Conservation (phyloP, 2,113 vertebrate genomes). For the Mustela nigripes region DNA sequence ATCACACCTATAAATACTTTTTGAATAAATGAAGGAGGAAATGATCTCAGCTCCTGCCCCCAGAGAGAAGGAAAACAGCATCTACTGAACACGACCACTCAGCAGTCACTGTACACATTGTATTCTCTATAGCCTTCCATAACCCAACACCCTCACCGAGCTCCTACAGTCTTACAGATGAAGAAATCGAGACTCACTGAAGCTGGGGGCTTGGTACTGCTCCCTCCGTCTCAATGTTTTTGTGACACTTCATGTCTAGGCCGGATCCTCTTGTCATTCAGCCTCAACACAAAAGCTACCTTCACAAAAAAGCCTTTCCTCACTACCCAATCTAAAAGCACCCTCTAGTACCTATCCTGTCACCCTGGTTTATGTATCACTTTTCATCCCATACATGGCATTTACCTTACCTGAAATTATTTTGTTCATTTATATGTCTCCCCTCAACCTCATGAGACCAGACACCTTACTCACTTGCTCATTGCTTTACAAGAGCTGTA, state of each 20-base stretch:
- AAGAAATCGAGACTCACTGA: no score
- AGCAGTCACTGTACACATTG: background rate
- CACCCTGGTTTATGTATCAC: background rate
- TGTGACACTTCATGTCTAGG: background rate
- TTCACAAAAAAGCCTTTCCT: background rate
- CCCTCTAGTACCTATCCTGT: background rate
- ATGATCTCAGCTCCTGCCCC: background rate
- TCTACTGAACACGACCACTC: background rate
- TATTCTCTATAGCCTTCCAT: no score
- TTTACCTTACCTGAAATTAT: background rate
- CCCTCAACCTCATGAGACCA: background rate
- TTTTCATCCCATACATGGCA: background rate
- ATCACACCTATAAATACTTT: background rate
- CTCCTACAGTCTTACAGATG: background rate
- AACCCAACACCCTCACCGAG: rapidly evolving
- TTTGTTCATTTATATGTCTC: background rate
- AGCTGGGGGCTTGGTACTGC: background rate
- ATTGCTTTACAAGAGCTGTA: background rate
- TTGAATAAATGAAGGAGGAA: background rate
- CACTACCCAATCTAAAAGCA: background rate
- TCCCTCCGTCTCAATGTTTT: background rate
- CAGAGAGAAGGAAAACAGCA: background rate
- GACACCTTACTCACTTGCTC: background rate
- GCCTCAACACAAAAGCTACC: background rate
- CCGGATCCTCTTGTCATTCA: background rate